Evolutionary conservation across 2,113 vertebrate genomes (phyloP), one percentile per base, ranked within the genome.

Genomic region (Electrona antarctica): DNA sequence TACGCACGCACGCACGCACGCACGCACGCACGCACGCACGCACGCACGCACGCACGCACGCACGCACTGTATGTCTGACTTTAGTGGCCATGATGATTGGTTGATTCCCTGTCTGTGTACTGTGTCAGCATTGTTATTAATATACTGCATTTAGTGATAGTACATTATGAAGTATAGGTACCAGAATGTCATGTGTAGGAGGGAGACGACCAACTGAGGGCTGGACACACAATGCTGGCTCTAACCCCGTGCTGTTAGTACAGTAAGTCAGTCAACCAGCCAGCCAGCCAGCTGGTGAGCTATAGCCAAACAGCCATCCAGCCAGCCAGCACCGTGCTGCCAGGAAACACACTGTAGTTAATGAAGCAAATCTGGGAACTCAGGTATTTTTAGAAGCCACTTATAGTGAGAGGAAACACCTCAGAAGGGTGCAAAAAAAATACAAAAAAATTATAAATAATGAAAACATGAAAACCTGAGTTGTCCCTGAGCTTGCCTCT

Each of bases 281-380:
- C 60, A 76, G 62, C 55, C 65, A 71, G 76, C 79, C 64, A 41
- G 33, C 33, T 41, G 33, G 33, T 41, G 33, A 76, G 49, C 51
- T 60, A 21, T 21, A 75, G 67, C 62, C 56, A 56, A 50, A 50
- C 74, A 60, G 69, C 69, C 68, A 50, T 28, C 52, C 73, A 86
- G 77, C 60, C 76, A 81, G 63, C 65, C 55, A 62, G 60, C 70
- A 55, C 73, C 56, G 67, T 48, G 59, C 79, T 91, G 89, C 88
- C 90, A 91, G 87, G 80, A 92, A 92, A 90, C 83, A 69, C 77
- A 80, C 69, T 74, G 69, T 77, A 89, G 89, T 87, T 89, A 87
- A 88, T 91, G 86, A 90, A 86, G 85, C 83, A 85, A 68, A 91
- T 88, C 85, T 84, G 80, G 82, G 79, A 92, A 89, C 80, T 71